phyloP scores from a whole-genome alignment of 2,797 vertebrate species.

The Hybognathus amarus region DNA sequence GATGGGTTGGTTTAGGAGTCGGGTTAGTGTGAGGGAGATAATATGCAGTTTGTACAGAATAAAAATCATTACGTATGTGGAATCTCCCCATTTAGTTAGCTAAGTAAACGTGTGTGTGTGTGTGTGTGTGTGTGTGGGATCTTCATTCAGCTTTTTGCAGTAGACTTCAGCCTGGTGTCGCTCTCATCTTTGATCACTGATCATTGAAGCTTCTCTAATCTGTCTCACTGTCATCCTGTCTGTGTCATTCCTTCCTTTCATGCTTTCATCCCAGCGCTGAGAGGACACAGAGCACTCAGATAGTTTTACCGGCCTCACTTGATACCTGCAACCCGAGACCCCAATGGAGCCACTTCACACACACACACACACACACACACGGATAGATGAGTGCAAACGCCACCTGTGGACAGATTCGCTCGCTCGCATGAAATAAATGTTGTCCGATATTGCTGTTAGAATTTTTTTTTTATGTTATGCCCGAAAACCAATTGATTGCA shows the following conservation, averaged over 20 bases:
- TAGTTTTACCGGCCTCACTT: slow-evolving; percentile 80
- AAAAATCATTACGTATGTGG: no score
- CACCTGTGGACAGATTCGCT: neutral
- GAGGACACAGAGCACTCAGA: slow-evolving; percentile 77
- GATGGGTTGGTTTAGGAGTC: no score
- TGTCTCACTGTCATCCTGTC: slow-evolving; percentile 79
- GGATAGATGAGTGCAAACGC: neutral
- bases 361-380: neutral
- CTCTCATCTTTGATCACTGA: slow-evolving; percentile 79
- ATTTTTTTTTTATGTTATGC: neutral
- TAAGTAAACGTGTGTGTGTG: no score
- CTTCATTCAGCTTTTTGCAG: slow-evolving; percentile 17
- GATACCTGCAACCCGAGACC: slow-evolving; percentile 73
- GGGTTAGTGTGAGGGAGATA: no score
- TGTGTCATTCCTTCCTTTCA: slow-evolving; percentile 77
- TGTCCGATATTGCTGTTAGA: neutral
- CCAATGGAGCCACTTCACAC: slow-evolving; percentile 1
- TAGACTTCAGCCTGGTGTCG: slow-evolving; percentile 7
- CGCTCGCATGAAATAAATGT: neutral
- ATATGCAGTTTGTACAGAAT: no score
- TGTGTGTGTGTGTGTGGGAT: no score
- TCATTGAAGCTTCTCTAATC: slow-evolving; percentile 81
- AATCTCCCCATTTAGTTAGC: no score
- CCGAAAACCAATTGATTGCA: neutral
- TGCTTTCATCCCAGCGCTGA: slow-evolving; percentile 79